Evolutionary conservation across 2,797 vertebrate genomes (phyloP), one percentile per base, ranked within the genome.

Genomic region (Ptychadena robeensis): DNA sequence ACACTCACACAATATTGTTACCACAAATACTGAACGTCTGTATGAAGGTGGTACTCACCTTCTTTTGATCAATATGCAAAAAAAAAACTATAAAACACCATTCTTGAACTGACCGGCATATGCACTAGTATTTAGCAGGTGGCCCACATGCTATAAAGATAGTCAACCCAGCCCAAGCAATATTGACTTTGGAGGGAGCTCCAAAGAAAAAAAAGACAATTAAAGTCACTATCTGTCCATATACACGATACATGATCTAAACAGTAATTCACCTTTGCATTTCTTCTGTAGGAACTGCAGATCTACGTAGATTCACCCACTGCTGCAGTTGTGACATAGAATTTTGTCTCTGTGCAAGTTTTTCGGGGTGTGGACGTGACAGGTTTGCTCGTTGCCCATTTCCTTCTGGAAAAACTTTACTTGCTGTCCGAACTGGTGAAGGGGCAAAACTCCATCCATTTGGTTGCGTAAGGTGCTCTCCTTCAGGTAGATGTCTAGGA

Each of bases 291-390:
- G 94, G 90, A 0, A 88, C 83, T 9, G 92, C 31, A 9, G 90
- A 92, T 1, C 95, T 91, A 0, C 97, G 94, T 10, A 96, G 94
- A 91, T 97, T 98, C 68, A 98, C 97, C 97, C 97, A 99, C 87
- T 97, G 96, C 89, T 99, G 97, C 35, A 99, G 92, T 90, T 99
- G 96, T 0, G 93, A 96, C 96, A 99, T 97, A 18, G 97, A 99
- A 88, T 95, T 98, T 91, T 97, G 97, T 82, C 97, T 95, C 90
- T 99, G 97, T 22, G 97, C 97, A 0, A 95, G 85, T 86, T 95
- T 96, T 88, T 98, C 97, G 0, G 96, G 94, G 59, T 92, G 93
- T 1, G 93, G 92, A 44, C 95, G 92, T 0, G 96, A 93, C 0
- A 94, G 90, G 2, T 94, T 94, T 1, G 94, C 93, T 32, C 93